Evolutionary conservation across 2,888 invertebrate species (phyloP).

Genomic region (Beris chalybata): DNA sequence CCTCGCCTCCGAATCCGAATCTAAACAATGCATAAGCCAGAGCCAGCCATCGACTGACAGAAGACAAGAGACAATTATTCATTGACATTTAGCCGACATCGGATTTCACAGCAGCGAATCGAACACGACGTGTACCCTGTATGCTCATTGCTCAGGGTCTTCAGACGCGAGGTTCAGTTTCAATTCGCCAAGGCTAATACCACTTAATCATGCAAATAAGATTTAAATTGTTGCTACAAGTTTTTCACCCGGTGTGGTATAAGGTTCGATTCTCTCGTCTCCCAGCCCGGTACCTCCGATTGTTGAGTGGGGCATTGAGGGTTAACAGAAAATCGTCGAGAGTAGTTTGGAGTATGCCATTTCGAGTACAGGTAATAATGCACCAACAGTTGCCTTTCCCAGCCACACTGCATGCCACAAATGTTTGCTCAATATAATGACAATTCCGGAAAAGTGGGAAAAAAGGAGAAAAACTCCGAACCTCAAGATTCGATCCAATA

Average conservation of each 20-base stretch:
- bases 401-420: background rate
- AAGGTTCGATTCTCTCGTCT: background rate
- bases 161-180: conserved; percentile 15
- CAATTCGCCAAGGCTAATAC: conserved; percentile 30
- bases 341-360: background rate
- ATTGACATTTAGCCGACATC: conserved; percentile 33
- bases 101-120: conserved; percentile 25
- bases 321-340: too few species aligned
- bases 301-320: background rate
- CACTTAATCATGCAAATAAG: conserved; percentile 36
- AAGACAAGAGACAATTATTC: conserved; percentile 25
- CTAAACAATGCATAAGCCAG: too few species aligned
- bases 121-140: background rate
- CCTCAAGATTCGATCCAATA: background rate
- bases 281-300: background rate
- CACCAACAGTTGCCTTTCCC: background rate
- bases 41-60: conserved; percentile 8
- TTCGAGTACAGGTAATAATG: background rate
- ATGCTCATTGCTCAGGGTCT: background rate
- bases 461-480: conserved; percentile 4
- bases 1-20: too few species aligned
- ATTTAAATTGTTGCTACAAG: conserved; percentile 19
- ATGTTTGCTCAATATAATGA: too few species aligned
- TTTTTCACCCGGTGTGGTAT: background rate
- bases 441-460: background rate